Conservation (phyloP, 2,888 invertebrate species). For the Drosophila cognata region DNA sequence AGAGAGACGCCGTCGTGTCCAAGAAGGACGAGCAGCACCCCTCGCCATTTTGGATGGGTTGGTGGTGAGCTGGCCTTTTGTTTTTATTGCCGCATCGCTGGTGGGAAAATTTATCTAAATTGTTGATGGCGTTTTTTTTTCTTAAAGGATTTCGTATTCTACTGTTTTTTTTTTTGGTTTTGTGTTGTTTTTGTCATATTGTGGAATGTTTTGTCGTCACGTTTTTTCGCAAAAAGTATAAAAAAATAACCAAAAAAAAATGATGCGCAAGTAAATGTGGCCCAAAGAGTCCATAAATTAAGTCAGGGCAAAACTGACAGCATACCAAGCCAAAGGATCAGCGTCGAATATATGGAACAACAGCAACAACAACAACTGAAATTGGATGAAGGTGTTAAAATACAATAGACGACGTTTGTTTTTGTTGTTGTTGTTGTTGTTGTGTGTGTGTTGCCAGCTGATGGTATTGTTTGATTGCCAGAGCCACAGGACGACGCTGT, state of each 20-base stretch:
- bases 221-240: slow-evolving; percentile 50
- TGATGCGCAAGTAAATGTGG: slow-evolving; percentile 72
- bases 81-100: slow-evolving; percentile 78
- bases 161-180: slow-evolving; percentile 35
- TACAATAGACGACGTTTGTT: slow-evolving; percentile 62
- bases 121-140: slow-evolving; percentile 73
- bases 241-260: slow-evolving; percentile 8
- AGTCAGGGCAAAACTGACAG: slow-evolving; percentile 68
- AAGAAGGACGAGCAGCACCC: slow-evolving; percentile 42
- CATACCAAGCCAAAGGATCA: slow-evolving; percentile 60
- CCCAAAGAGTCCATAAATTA: slow-evolving; percentile 84
- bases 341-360: slow-evolving; percentile 57
- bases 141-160: slow-evolving; percentile 73
- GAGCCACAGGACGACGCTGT: slow-evolving; percentile 7
- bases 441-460: slow-evolving; percentile 34
- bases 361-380: slow-evolving; percentile 58
- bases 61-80: slow-evolving; percentile 57
- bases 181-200: slow-evolving; percentile 80
- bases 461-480: slow-evolving; percentile 36
- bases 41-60: slow-evolving; percentile 55
- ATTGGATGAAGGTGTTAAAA: slow-evolving; percentile 84
- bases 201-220: slow-evolving; percentile 85
- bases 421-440: not conserved
- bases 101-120: slow-evolving; percentile 84
- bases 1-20: slow-evolving; percentile 16